Percentiles rank a stretch among this genome's conserved stretches.
Evolutionary conservation across 2,797 vertebrate genomes (phyloP).

Genomic region (Sebastes cheni): DNA sequence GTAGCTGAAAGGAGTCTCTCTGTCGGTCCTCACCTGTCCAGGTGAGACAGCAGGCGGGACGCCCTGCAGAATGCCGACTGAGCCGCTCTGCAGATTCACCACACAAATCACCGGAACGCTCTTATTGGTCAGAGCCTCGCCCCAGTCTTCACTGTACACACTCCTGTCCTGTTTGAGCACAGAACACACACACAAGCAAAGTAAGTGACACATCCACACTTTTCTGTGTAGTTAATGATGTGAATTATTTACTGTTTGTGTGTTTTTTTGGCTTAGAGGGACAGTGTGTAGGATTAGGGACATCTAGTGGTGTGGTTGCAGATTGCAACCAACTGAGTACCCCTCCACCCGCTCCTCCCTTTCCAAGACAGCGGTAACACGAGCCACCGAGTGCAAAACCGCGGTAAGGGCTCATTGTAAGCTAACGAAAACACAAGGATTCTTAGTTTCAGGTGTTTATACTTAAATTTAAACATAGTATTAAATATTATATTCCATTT

Average conservation of each 20-base stretch:
- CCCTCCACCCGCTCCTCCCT: rapidly evolving
- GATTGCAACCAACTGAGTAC: too few species aligned
- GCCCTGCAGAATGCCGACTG: constrained; percentile 60
- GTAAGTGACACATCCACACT: neutral
- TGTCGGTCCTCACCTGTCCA: constrained; percentile 76
- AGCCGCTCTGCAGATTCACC: constrained; percentile 68
- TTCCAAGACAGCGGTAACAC: rapidly evolving
- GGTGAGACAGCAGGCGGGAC: constrained; percentile 78
- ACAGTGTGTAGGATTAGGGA: too few species aligned
- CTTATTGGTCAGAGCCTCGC: constrained; percentile 78
- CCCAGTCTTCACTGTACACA: constrained; percentile 84
- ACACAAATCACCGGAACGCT: constrained; percentile 78
- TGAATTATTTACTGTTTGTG: rapidly evolving
- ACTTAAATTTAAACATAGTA: rapidly evolving
- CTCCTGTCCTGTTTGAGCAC: constrained; percentile 68
- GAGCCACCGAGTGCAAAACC: too few species aligned
- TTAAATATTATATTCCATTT: too few species aligned
- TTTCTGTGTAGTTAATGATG: neutral
- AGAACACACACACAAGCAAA: neutral
- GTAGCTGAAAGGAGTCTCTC: neutral
- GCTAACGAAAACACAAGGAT: too few species aligned
- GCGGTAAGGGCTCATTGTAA: too few species aligned
- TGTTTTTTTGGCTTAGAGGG: neutral
- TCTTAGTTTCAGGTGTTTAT: too few species aligned
- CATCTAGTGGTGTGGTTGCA: too few species aligned